A percentile compares a stretch with the other conserved stretches of the same genome.
Conservation (phyloP, 2,888 invertebrate species). For the Cordilura impudica region DNA sequence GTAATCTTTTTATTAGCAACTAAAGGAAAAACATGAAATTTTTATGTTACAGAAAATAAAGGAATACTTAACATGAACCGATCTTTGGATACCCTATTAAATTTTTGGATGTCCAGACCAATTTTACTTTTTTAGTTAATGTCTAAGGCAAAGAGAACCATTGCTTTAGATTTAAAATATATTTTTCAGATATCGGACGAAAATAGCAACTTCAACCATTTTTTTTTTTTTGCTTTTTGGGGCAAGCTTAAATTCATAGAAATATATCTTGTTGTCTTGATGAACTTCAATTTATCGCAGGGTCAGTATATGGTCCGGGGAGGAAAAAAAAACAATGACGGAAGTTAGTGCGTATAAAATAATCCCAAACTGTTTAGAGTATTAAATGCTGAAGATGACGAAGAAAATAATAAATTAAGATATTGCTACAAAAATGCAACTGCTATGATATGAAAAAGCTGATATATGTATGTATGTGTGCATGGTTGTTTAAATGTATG, state of each 20-base stretch:
- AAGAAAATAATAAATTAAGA: not conserved
- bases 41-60: not conserved
- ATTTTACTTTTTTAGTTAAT: no score
- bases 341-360: slow-evolving; percentile 38
- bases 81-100: no score
- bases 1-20: slow-evolving; percentile 42
- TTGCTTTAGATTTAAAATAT: no score
- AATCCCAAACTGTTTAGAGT: slow-evolving; percentile 33
- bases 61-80: no score
- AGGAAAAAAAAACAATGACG: slow-evolving; percentile 30
- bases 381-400: slow-evolving; percentile 12
- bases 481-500: not conserved
- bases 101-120: no score
- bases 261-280: no score
- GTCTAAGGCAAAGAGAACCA: no score
- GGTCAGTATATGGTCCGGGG: not conserved
- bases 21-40: not conserved
- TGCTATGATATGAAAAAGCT: slow-evolving; percentile 39
- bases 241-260: no score
- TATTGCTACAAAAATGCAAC: slow-evolving; percentile 48
- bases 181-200: no score
- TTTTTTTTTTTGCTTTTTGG: no score
- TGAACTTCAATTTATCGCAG: not conserved
- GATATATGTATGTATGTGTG: slow-evolving; percentile 8
- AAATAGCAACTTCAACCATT: no score